Conservation (phyloP, 2,888 invertebrate genomes). For the Mesoligia furuncula region DNA sequence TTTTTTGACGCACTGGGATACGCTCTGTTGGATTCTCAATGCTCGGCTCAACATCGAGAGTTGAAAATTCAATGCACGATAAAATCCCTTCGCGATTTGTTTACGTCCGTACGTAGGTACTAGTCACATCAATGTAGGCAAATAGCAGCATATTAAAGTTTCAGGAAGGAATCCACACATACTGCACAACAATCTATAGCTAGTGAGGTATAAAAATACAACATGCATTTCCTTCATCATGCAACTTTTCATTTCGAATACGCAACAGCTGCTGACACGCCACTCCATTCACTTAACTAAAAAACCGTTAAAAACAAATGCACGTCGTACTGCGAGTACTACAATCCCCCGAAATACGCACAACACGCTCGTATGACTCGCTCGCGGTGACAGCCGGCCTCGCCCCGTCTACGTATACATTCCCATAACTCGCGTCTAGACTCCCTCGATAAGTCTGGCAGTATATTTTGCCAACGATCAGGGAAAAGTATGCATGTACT, state of each 20-base stretch:
- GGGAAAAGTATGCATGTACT: neutral
- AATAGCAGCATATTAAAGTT: neutral
- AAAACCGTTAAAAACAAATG: neutral
- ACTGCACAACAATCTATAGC: neutral
- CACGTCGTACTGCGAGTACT: neutral
- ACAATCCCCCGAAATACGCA: conserved; percentile 20
- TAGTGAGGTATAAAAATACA: neutral
- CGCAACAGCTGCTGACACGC: neutral
- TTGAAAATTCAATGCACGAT: neutral
- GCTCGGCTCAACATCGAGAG: neutral
- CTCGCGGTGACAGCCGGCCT: neutral
- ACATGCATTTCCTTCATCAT: neutral
- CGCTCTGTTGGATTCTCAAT: too few species aligned
- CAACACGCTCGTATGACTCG: neutral
- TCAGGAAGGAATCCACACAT: neutral
- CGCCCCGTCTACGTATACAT: conserved; percentile 13
- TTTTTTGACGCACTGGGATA: too few species aligned
- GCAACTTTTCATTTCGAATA: conserved; percentile 1
- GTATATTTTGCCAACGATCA: conserved; percentile 27
- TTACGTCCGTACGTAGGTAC: neutral
- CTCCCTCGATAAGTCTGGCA: conserved; percentile 24
- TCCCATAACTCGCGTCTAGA: conserved; percentile 38
- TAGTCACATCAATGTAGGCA: neutral
- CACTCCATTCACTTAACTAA: too few species aligned
- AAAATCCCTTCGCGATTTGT: neutral